phyloP scores from a whole-genome alignment of 2,113 vertebrate genomes.

The Ciconia stormi region DNA sequence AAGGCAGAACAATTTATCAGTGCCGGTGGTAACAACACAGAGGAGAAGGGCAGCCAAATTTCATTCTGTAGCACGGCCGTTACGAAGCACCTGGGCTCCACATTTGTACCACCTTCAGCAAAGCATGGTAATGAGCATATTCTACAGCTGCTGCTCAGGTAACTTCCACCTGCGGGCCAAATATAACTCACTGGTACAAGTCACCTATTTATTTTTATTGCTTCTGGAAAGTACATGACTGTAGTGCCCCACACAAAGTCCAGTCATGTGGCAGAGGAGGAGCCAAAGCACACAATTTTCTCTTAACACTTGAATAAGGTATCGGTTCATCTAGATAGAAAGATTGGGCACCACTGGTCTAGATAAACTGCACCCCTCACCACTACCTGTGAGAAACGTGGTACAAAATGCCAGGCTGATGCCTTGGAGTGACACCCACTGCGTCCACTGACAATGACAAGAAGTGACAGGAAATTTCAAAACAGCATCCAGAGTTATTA shows the following conservation, averaged over 20 bases:
- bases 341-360: neutral
- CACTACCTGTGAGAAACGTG: neutral
- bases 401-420: neutral
- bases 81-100: neutral
- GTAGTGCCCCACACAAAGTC: neutral
- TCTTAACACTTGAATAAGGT: neutral
- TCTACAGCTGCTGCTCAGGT: neutral
- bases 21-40: neutral
- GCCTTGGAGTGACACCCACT: neutral
- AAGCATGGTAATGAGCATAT: fast-evolving
- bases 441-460: neutral
- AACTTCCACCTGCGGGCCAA: neutral
- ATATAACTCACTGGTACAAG: neutral
- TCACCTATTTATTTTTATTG: neutral
- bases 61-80: neutral
- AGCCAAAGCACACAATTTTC: neutral
- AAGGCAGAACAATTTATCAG: neutral
- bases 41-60: neutral
- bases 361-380: neutral
- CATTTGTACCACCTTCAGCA: neutral
- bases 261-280: neutral
- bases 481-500: neutral
- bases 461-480: neutral
- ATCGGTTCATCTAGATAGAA: neutral
- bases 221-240: neutral